A percentile compares a stretch with the other conserved stretches of the same genome.
phyloP scores from a whole-genome alignment of 2,113 vertebrate genomes.

The Tyto alba region DNA sequence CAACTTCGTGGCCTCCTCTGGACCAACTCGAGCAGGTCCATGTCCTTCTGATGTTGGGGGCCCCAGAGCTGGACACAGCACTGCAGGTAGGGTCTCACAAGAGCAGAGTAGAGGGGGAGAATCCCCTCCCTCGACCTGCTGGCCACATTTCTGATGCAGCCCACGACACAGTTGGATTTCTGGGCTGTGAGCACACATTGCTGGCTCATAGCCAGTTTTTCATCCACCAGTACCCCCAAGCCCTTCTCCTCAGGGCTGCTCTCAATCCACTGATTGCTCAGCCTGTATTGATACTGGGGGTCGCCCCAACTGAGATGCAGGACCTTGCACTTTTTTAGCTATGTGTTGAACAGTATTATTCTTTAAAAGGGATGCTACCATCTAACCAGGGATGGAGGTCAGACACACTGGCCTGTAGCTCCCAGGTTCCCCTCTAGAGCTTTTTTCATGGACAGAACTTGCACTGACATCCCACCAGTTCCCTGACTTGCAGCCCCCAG shows the following conservation, averaged over 20 bases:
- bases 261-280: neutral
- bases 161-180: neutral
- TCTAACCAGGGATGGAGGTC: neutral
- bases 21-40: neutral
- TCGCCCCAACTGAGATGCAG: neutral
- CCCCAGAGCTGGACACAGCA: neutral
- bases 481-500: neutral
- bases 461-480: neutral
- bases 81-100: neutral
- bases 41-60: neutral
- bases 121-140: neutral
- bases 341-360: accelerated
- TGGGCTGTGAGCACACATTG: too few relatives aligned
- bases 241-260: neutral
- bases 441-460: neutral
- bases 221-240: neutral
- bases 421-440: neutral
- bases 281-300: accelerated
- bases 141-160: neutral
- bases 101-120: neutral
- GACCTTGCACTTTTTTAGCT: neutral
- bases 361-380: neutral
- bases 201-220: neutral
- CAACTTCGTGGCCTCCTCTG: neutral
- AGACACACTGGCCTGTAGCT: neutral